Conservation (phyloP, 2,888 invertebrate species). For the Ormyrus pomaceus region DNA sequence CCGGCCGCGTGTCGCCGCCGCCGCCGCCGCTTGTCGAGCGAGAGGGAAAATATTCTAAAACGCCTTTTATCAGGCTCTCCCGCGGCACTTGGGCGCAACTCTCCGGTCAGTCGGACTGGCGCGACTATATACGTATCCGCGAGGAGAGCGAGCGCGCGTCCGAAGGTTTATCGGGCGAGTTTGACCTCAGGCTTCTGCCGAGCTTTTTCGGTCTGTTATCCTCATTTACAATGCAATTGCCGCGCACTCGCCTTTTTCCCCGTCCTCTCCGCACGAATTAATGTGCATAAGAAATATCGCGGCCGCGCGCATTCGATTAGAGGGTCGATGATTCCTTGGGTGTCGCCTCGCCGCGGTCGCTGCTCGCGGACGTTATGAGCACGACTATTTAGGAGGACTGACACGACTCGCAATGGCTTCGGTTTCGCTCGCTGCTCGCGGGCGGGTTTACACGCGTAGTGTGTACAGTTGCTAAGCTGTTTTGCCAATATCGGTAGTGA, state of each 20-base stretch:
- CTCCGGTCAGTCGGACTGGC: constrained; percentile 7
- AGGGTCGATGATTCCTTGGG: constrained; percentile 45
- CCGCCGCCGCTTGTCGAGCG: not conserved
- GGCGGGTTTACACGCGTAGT: not conserved
- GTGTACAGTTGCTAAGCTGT: constrained; percentile 15
- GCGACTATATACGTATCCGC: too few relatives aligned
- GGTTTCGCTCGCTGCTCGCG: constrained; percentile 13
- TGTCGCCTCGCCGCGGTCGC: not conserved
- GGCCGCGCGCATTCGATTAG: constrained; percentile 24
- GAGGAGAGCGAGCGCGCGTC: not conserved
- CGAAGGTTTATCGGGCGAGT: constrained; percentile 48
- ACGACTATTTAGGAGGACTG: constrained; percentile 33
- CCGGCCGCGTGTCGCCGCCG: not conserved
- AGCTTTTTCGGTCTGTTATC: constrained; percentile 33
- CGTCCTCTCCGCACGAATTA: not conserved
- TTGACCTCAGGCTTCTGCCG: constrained; percentile 40
- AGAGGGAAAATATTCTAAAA: constrained; percentile 47
- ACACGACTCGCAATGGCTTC: constrained; percentile 24
- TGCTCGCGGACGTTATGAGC: not conserved
- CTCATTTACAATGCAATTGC: constrained; percentile 42
- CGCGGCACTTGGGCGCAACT: constrained; percentile 20
- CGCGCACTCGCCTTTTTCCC: not conserved
- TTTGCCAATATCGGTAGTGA: not conserved
- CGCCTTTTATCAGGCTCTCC: constrained; percentile 39
- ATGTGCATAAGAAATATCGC: constrained; percentile 19